phyloP scores from a whole-genome alignment of 2,113 vertebrate genomes.

The Balaeniceps rex region DNA sequence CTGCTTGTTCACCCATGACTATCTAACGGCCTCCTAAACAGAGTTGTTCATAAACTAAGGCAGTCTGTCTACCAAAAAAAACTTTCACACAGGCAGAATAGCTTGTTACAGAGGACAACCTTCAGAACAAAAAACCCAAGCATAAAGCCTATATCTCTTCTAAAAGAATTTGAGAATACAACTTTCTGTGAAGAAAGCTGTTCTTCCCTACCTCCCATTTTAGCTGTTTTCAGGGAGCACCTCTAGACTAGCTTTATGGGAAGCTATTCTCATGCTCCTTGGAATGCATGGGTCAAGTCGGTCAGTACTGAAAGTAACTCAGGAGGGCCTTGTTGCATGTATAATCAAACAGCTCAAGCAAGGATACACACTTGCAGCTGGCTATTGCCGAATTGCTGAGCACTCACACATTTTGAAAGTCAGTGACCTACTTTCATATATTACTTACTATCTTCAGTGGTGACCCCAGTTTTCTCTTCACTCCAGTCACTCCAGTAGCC shows the following conservation, averaged over 20 bases:
- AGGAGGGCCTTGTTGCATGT: background rate
- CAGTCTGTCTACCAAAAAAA: background rate
- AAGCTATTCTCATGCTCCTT: background rate
- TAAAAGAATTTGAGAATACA: background rate
- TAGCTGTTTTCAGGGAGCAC: background rate
- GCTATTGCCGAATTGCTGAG: background rate
- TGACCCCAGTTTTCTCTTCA: constrained; percentile 65
- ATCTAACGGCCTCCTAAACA: background rate
- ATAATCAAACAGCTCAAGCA: background rate
- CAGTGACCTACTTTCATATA: background rate
- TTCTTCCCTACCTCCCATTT: background rate
- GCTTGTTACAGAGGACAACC: background rate
- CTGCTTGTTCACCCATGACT: background rate
- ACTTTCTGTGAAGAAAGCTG: background rate
- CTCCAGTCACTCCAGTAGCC: constrained; percentile 95
- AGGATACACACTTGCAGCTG: background rate
- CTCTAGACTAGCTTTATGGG: background rate
- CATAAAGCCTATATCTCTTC: background rate
- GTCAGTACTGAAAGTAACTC: background rate
- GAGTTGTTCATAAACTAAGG: background rate
- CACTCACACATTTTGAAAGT: background rate
- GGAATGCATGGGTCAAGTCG: accelerated
- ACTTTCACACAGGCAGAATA: background rate
- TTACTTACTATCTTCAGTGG: constrained; percentile 85
- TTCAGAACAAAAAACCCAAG: background rate